Conservation (phyloP, 2,888 invertebrate species). For the Ophion slaviceki region DNA sequence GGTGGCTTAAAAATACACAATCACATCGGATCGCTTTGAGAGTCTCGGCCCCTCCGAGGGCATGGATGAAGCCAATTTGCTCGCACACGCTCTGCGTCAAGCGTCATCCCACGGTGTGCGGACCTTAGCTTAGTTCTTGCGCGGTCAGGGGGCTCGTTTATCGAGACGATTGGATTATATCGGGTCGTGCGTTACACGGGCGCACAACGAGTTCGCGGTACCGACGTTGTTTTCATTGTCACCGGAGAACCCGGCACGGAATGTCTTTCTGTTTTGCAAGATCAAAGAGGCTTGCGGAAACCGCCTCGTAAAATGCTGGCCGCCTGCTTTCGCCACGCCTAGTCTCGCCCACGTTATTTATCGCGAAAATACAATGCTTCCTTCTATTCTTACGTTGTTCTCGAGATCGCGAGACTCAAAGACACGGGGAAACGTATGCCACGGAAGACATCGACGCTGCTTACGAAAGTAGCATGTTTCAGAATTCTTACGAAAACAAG, state of each 20-base stretch:
- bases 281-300: slow-evolving; percentile 3
- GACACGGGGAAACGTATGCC: background rate
- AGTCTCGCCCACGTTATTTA: slow-evolving; percentile 8
- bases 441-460: too few species aligned
- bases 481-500: too few species aligned
- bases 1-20: too few species aligned
- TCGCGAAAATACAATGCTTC: background rate
- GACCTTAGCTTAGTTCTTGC: background rate
- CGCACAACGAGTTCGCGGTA: background rate
- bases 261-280: slow-evolving; percentile 30
- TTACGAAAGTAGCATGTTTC: too few species aligned
- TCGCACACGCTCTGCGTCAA: too few species aligned
- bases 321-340: background rate
- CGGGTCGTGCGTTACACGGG: background rate
- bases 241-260: slow-evolving; percentile 7
- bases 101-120: too few species aligned
- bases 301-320: slow-evolving; percentile 4
- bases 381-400: background rate
- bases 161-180: slow-evolving; percentile 24
- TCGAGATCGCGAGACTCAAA: background rate
- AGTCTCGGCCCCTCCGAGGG: too few species aligned
- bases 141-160: slow-evolving; percentile 15
- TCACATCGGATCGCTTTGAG: too few species aligned
- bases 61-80: too few species aligned
- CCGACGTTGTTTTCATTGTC: slow-evolving; percentile 27